Evolutionary conservation across 2,888 invertebrate species (phyloP), one percentile per base, ranked within the genome.

Genomic region (Beris chalybata): DNA sequence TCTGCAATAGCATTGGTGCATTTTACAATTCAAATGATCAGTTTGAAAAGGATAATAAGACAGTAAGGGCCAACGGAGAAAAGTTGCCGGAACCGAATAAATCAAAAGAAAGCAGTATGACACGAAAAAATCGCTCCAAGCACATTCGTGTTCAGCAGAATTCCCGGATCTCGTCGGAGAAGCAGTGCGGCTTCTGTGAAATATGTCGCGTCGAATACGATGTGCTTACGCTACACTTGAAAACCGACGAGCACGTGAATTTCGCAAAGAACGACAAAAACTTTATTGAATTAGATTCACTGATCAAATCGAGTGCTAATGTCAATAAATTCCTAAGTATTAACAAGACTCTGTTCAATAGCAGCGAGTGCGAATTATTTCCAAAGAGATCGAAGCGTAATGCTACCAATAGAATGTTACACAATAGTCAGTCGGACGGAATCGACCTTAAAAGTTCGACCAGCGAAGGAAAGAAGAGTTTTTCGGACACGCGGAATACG

Each of bases 121-220:
- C 79, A 70, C 78, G 79, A 59, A 79, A 77, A 71, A 78, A 78
- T 43, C 76, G 78, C 55, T 75, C 78, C 59, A 68, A 65, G 29
- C 55, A 67, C 44, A 65, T 66, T 52, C 56, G 65, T 43, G 54
- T 56, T 22, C 63, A 65, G 47, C 63, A 57, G 11, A 56, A 7
- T 50, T 57, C 52, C 65, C 69, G 71, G 7, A 68, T 70, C 9
- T 74, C 79, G 1, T 77, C 75, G 38, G 79, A 80, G 4, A 79
- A 80, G 54, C 80, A 83, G 70, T 85, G 85, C 52, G 92, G 92
- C 15, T 91, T 89, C 76, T 92, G 91, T 82, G 91, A 92, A 81
- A 89, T 92, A 78, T 92, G 92, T 79, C 89, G 89, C 76, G 81
- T 86, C 57, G 89, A 90, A 74, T 92, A 90, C 78, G 84, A 84